These are phyloP conservation scores for Sepiola atlantica DNA, from an alignment of 2,888 invertebrate species.

Conservation along the genomic window DNA sequence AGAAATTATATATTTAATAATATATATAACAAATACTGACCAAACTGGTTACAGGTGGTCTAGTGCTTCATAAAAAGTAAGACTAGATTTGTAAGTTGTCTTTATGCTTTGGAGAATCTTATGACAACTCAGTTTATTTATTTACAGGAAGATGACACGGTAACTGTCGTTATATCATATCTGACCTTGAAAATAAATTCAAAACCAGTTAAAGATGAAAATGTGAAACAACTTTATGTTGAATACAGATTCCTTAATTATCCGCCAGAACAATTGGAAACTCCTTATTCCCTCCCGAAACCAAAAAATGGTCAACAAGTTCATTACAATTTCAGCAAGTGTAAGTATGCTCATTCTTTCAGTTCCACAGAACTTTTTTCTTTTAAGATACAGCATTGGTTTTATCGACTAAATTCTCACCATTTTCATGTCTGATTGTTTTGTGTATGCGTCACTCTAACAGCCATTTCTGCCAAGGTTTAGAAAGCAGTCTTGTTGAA, in stretches of 20 bases:
- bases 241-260: slow-evolving; percentile 75
- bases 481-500: too few species aligned
- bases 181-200: slow-evolving; percentile 67
- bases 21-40: too few species aligned
- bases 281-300: slow-evolving; percentile 76
- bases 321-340: slow-evolving; percentile 75
- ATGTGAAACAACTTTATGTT: slow-evolving; percentile 74
- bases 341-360: slow-evolving; percentile 61
- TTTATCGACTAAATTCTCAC: not conserved
- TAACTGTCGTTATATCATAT: slow-evolving; percentile 69
- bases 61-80: not conserved
- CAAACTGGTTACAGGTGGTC: too few species aligned
- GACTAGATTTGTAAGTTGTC: not conserved
- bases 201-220: slow-evolving; percentile 63
- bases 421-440: not conserved
- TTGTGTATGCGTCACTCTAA: too few species aligned
- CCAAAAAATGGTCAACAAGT: slow-evolving; percentile 71
- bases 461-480: too few species aligned
- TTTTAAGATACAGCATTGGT: not conserved
- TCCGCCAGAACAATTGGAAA: slow-evolving; percentile 74
- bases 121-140: not conserved
- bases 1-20: too few species aligned
- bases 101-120: not conserved
- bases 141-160: slow-evolving; percentile 62
- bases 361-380: not conserved